A percentile compares a stretch with the other conserved stretches of the same genome.
Conservation (phyloP, 2,113 vertebrate genomes). For the Raja brachyura region DNA sequence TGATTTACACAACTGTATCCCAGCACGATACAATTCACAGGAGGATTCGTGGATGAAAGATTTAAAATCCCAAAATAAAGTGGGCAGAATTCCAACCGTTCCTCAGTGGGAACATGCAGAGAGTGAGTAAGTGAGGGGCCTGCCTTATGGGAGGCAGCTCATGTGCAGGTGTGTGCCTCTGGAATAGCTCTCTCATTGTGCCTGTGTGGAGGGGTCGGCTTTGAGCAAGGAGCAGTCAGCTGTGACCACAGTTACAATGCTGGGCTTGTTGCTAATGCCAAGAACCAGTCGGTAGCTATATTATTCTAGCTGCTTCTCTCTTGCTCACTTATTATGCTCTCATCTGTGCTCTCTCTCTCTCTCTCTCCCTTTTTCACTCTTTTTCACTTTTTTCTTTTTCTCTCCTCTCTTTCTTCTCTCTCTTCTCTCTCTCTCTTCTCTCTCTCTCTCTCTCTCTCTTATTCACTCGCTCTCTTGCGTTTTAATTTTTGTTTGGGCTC, state of each 20-base stretch:
- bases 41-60: background rate
- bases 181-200: background rate
- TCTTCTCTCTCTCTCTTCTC: background rate
- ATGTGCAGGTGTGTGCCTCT: background rate
- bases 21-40: background rate
- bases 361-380: background rate
- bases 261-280: background rate
- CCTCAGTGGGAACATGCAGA: background rate
- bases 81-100: background rate
- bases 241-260: background rate
- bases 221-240: background rate
- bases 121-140: background rate
- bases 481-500: no score
- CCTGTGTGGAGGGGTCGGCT: background rate
- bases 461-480: background rate
- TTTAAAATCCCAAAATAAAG: background rate
- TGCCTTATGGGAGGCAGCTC: background rate
- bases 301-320: background rate
- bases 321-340: background rate
- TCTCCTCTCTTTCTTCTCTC: background rate
- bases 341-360: background rate
- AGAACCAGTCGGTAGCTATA: background rate
- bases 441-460: background rate
- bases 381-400: background rate
- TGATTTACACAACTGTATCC: background rate